phyloP scores from a whole-genome alignment of 2,797 vertebrate species.

The Morelia viridis region DNA sequence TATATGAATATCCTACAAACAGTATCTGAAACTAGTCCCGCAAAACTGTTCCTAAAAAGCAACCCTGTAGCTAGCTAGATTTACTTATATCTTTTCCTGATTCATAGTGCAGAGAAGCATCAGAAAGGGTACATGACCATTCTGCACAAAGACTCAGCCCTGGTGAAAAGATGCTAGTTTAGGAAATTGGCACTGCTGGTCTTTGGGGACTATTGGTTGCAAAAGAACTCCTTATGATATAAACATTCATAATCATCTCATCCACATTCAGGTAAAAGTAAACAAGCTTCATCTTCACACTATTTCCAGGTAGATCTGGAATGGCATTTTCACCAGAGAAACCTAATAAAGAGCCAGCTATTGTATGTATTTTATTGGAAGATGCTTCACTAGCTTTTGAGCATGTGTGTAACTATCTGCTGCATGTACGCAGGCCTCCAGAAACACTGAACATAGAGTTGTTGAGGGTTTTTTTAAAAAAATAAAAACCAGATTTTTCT shows the following conservation, averaged over 20 bases:
- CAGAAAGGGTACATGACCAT: no score
- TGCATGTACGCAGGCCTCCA: background rate
- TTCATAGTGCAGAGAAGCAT: no score
- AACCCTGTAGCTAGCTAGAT: no score
- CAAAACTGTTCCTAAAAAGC: no score
- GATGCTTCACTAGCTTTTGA: background rate
- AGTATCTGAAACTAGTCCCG: no score
- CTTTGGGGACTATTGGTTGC: background rate
- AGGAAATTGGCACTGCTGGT: background rate
- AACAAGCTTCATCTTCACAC: background rate
- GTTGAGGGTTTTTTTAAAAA: background rate
- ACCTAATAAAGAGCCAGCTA: background rate
- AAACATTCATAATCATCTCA: background rate
- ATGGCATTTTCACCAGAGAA: background rate
- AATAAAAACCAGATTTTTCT: background rate
- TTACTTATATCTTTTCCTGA: no score
- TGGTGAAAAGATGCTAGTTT: no score
- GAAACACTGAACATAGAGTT: background rate
- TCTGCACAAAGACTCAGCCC: no score
- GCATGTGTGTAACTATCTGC: background rate
- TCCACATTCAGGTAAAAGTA: background rate
- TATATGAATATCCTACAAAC: no score
- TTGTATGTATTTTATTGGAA: background rate
- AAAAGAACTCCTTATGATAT: background rate
- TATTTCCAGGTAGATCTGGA: background rate